These are phyloP conservation scores for Tachina grossa DNA, from an alignment of 2,888 invertebrate species.

Conservation along the genomic window DNA sequence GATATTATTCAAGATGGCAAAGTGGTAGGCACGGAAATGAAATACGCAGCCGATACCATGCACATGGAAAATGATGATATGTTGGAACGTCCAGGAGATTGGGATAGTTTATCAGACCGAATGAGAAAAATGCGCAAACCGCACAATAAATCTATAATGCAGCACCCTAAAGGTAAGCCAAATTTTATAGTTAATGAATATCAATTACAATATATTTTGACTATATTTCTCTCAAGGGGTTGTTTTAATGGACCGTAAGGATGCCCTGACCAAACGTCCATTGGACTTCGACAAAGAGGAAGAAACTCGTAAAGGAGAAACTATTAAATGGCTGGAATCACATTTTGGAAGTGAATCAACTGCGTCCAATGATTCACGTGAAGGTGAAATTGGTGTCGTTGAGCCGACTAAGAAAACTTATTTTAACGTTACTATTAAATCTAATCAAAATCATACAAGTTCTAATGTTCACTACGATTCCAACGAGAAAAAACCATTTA, in stretches of 20 bases:
- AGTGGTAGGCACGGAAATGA: constrained; percentile 91
- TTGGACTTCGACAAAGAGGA: constrained; percentile 94
- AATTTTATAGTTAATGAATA: background rate
- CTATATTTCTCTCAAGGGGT: constrained; percentile 75
- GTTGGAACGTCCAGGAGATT: constrained; percentile 87
- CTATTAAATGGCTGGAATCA: constrained; percentile 94
- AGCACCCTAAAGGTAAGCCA: constrained; percentile 84
- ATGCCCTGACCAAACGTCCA: constrained; percentile 91
- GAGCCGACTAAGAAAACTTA: constrained; percentile 88
- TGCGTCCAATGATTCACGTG: constrained; percentile 86
- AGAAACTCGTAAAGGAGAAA: constrained; percentile 94
- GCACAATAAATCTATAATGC: constrained; percentile 82
- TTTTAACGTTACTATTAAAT: constrained; percentile 91
- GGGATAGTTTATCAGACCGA: constrained; percentile 91
- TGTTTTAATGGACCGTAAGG: constrained; percentile 87
- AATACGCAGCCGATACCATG: constrained; percentile 91
- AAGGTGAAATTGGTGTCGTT: constrained; percentile 83
- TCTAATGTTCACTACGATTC: constrained; percentile 77
- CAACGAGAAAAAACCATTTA: constrained; percentile 78
- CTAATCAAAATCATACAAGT: constrained; percentile 77
- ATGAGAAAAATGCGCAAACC: constrained; percentile 87
- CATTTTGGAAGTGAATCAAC: constrained; percentile 94
- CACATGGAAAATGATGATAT: constrained; percentile 89
- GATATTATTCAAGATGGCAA: constrained; percentile 93
- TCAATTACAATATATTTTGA: background rate